Base-by-base conservation (phyloP, 2,888 invertebrate species). In the Thereva unica region DNA sequence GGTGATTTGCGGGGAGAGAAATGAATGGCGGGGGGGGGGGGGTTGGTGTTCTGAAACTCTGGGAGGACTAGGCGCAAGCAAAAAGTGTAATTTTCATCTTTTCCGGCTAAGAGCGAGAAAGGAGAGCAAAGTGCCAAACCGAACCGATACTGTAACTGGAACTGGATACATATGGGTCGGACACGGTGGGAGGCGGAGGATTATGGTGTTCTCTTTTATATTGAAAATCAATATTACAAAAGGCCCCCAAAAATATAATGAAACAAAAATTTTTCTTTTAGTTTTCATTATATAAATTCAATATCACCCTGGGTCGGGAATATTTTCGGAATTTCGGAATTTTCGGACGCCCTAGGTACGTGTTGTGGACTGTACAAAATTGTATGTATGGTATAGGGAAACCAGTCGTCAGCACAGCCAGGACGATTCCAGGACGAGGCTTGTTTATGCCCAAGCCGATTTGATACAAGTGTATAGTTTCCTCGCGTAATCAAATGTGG, bases 211-310 rank as follows among this genome's bases (percentile, higher is more conserved):
- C 47, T 42, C 37, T 53, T 66, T 42, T 56, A 67, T 67, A 67
- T 67, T 64, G 67, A 67, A 67, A 67, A 67, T 67, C 67, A 64
- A 67, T 67, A 67, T 49, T 67, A 63, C 54, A 55, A 67, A 63
- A 52, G 53, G 59, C 50, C 66, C 66, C 66, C 66, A 64, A 69
- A 69, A 69, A 69, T 69, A 66, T 65, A 69, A 69, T 65, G 67
- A 69, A 69, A 69, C 54, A 68, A 68, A 68, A 61, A 67, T 56
- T 55, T 67, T 63, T 69, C 64, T 69, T 69, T 69, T 54, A 69
- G 54, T 67, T 69, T 69, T 69, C 69, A 69, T 69, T 67, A 69
- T 56, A 69, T 67, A 69, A 69, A 69, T 69, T 69, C 69, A 67
- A 64, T 69, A 69, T 67, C 59, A 57, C 55, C 50, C 50, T 49